Conservation (phyloP, 2,888 invertebrate species). For the Exephanes ischioxanthus region DNA sequence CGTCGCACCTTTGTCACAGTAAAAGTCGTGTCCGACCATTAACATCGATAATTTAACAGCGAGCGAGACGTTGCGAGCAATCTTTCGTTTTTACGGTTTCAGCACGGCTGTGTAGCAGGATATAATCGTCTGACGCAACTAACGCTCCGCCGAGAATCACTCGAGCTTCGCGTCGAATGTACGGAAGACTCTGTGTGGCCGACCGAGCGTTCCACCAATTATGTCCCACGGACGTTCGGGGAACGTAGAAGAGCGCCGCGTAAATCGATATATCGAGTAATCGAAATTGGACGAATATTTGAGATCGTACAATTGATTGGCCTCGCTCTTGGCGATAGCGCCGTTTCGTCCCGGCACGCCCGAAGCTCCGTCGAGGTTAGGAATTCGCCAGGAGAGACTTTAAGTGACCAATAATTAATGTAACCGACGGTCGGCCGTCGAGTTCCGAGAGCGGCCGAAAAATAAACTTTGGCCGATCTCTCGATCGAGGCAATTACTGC, state of each 20-base stretch:
- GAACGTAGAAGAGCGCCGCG: not conserved
- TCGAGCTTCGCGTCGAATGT: not conserved
- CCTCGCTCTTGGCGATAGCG: not conserved
- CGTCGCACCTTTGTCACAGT: not conserved
- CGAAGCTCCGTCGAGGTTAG: slow-evolving; percentile 15
- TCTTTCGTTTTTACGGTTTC: no score
- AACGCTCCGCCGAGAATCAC: slow-evolving; percentile 24
- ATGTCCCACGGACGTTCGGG: not conserved
- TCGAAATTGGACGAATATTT: slow-evolving; percentile 42
- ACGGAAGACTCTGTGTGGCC: not conserved
- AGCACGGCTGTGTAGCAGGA: not conserved
- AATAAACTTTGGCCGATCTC: not conserved
- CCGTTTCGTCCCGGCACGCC: not conserved
- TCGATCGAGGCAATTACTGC: slow-evolving; percentile 17
- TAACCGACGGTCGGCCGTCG: slow-evolving; percentile 54
- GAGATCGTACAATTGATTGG: slow-evolving; percentile 24
- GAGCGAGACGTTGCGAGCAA: no score
- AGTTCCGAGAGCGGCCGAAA: slow-evolving; percentile 7
- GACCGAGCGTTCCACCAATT: slow-evolving; percentile 33
- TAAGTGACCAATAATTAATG: slow-evolving; percentile 73
- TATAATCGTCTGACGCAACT: slow-evolving; percentile 45
- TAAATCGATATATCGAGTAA: slow-evolving; percentile 24
- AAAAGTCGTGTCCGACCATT: not conserved
- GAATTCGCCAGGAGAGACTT: slow-evolving; percentile 20
- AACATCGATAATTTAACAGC: not conserved